A percentile compares a stretch with the other conserved stretches of the same genome.
Conservation (phyloP, 2,113 vertebrate genomes). For the Calyptommatus sinebrachiatus region DNA sequence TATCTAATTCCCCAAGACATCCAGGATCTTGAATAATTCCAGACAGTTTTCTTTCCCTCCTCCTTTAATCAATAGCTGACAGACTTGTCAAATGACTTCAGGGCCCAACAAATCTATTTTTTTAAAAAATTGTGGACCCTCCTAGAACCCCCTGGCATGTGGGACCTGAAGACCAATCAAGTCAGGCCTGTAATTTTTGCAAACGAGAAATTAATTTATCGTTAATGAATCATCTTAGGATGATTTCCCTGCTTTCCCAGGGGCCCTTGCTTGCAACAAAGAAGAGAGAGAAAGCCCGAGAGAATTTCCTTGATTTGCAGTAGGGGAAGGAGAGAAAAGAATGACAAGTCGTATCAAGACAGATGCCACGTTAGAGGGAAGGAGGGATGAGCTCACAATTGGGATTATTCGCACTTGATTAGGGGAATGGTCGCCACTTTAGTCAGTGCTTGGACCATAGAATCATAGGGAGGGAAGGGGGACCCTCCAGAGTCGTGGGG, state of each 20-base stretch:
- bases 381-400: too few species aligned
- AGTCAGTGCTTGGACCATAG: too few species aligned
- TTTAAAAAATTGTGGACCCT: conserved; percentile 83
- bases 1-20: conserved; percentile 73
- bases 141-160: conserved; percentile 66
- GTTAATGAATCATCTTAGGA: conserved; percentile 62
- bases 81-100: conserved; percentile 82
- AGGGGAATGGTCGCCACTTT: too few species aligned
- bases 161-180: conserved; percentile 73
- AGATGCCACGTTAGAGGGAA: too few species aligned
- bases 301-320: neutral
- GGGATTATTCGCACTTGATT: too few species aligned
- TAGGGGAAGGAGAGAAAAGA: too few species aligned
- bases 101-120: conserved; percentile 79
- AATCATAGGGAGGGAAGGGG: neutral
- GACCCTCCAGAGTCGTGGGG: too few species aligned
- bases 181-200: conserved; percentile 62
- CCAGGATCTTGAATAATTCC: conserved; percentile 76
- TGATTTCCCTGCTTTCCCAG: conserved; percentile 41
- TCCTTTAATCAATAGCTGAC: conserved; percentile 82
- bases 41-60: conserved; percentile 45
- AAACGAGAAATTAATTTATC: conserved; percentile 63
- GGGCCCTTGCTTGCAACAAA: conserved; percentile 12
- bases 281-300: neutral
- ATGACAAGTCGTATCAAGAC: too few species aligned